Percentiles rank a stretch among this genome's conserved stretches.
These are phyloP conservation scores for Falco berigora DNA, from an alignment of 2,797 vertebrate genomes.

Conservation along the genomic window DNA sequence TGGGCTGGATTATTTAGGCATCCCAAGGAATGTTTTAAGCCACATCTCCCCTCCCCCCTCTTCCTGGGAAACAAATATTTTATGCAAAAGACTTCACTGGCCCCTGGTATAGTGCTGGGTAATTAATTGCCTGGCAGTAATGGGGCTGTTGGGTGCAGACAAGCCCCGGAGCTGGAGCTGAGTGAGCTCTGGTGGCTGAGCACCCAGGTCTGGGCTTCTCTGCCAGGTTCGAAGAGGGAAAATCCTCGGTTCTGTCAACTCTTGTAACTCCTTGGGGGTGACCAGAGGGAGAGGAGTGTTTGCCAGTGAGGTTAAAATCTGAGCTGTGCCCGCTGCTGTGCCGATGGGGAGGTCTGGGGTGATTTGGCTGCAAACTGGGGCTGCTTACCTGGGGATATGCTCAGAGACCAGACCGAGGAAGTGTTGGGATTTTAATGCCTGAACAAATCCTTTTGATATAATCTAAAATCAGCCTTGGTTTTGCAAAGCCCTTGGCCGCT, in stretches of 20 bases:
- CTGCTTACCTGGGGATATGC: background rate
- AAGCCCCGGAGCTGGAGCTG: background rate
- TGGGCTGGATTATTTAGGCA: background rate
- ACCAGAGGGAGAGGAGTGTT: background rate
- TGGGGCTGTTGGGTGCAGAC: background rate
- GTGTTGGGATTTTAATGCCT: background rate
- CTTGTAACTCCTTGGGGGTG: background rate
- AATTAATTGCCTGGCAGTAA: background rate
- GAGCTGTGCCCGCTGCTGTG: background rate
- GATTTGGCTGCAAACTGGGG: background rate
- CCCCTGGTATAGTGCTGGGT: background rate
- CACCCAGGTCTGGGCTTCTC: background rate
- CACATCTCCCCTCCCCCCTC: background rate
- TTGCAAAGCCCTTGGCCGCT: background rate
- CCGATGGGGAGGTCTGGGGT: background rate
- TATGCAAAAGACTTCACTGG: background rate
- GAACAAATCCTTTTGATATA: background rate
- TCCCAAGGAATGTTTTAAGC: background rate
- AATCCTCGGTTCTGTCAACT: background rate
- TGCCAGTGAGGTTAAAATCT: background rate
- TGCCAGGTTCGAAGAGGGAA: background rate
- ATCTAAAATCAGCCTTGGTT: background rate
- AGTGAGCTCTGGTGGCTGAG: background rate
- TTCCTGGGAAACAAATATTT: background rate
- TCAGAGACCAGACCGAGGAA: background rate